Percentiles rank a stretch among this genome's conserved stretches.
Conservation (phyloP, 2,888 invertebrate species). For the Cyclophora albipunctata region DNA sequence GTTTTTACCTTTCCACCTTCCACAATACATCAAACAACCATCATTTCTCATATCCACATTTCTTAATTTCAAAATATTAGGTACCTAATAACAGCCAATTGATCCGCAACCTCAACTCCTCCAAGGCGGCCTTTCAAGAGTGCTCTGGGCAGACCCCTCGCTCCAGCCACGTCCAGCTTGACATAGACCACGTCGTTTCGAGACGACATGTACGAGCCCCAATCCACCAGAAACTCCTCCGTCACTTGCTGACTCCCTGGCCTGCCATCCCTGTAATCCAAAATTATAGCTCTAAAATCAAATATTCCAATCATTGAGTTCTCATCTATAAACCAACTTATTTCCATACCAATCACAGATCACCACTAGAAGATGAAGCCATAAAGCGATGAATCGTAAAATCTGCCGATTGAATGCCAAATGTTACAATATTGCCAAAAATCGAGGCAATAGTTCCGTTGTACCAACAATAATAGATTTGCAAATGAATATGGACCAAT, state of each 20-base stretch:
- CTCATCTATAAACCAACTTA: background rate
- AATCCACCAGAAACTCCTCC: conserved; percentile 89
- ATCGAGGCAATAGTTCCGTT: background rate
- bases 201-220: conserved; percentile 95
- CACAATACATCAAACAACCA: too few species aligned
- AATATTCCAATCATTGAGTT: background rate
- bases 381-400: background rate
- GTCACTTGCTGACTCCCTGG: conserved; percentile 94
- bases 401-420: background rate
- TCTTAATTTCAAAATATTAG: too few species aligned
- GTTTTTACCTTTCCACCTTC: too few species aligned
- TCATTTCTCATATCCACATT: too few species aligned
- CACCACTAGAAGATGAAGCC: too few species aligned
- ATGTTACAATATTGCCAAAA: background rate
- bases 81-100: conserved; percentile 87
- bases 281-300: background rate
- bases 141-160: conserved; percentile 86
- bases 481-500: background rate
- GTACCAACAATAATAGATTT: background rate
- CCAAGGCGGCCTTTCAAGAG: conserved; percentile 89
- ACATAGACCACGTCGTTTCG: conserved; percentile 93
- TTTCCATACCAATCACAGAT: background rate
- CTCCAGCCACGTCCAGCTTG: conserved; percentile 92
- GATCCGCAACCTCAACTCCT: conserved; percentile 93
- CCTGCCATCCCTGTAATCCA: conserved; percentile 84